Conservation (phyloP, 2,113 vertebrate species). For the Opisthocomus hoazin region DNA sequence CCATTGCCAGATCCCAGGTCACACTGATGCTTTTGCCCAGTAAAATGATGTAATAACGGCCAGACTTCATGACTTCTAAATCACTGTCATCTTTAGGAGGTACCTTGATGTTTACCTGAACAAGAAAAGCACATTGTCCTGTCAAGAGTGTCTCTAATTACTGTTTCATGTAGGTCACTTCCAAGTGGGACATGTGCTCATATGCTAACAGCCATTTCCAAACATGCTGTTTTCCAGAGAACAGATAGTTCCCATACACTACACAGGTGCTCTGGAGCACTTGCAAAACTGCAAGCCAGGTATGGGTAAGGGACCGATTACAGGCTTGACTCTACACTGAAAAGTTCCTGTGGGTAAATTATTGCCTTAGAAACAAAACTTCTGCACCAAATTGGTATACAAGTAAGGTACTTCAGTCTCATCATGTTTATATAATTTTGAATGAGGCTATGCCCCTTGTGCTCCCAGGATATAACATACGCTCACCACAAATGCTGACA, state of each 20-base stretch:
- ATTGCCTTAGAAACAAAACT: neutral
- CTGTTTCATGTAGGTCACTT: neutral
- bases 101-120: conserved; percentile 84
- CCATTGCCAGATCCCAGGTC: conserved; percentile 86
- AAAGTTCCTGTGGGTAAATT: neutral
- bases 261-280: neutral
- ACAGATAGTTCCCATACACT: neutral
- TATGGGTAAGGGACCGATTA: neutral
- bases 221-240: neutral
- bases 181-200: rapidly evolving
- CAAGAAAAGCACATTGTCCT: neutral
- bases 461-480: neutral
- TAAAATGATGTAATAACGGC: conserved; percentile 83
- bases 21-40: conserved; percentile 82
- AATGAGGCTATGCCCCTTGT: neutral
- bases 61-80: conserved; percentile 85
- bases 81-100: conserved; percentile 73
- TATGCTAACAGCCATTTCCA: neutral
- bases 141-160: neutral
- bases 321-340: neutral
- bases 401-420: neutral
- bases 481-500: neutral
- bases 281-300: neutral
- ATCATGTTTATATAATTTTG: neutral
- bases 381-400: neutral